Evolutionary conservation across 2,888 invertebrate genomes (phyloP).

Genomic region (Rhagium mordax): DNA sequence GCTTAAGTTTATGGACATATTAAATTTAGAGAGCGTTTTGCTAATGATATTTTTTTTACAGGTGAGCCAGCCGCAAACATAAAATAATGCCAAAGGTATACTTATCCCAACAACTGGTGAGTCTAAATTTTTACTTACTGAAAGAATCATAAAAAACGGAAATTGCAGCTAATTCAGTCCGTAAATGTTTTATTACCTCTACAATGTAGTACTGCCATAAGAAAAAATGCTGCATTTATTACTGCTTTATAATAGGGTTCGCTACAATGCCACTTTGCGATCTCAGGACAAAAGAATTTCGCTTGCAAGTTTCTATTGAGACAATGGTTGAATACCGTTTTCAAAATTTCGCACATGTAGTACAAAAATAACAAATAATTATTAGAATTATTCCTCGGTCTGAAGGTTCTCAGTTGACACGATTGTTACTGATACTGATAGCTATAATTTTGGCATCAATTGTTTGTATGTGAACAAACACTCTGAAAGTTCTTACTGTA

Average conservation of each 20-base stretch:
- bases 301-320: conserved; percentile 6
- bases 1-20: conserved; percentile 24
- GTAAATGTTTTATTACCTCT: conserved; percentile 34
- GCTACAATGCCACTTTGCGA: conserved; percentile 5
- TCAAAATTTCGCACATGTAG: too few relatives aligned
- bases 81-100: conserved; percentile 28
- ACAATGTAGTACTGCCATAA: conserved; percentile 17
- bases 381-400: neutral
- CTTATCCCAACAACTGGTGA: conserved; percentile 31
- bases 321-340: neutral
- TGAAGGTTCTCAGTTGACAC: neutral
- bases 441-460: neutral
- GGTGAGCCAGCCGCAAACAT: conserved; percentile 24
- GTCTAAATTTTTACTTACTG: conserved; percentile 33
- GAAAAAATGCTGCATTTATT: conserved; percentile 1
- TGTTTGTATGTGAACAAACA: too few relatives aligned
- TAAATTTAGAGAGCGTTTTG: conserved; percentile 28
- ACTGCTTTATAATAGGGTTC: neutral
- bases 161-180: conserved; percentile 29
- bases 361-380: neutral
- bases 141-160: conserved; percentile 28
- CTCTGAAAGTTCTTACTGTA: too few relatives aligned
- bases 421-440: neutral
- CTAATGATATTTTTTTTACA: conserved; percentile 30
- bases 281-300: conserved; percentile 1